Conservation (phyloP, 2,797 vertebrate species). For the Alosa sapidissima region DNA sequence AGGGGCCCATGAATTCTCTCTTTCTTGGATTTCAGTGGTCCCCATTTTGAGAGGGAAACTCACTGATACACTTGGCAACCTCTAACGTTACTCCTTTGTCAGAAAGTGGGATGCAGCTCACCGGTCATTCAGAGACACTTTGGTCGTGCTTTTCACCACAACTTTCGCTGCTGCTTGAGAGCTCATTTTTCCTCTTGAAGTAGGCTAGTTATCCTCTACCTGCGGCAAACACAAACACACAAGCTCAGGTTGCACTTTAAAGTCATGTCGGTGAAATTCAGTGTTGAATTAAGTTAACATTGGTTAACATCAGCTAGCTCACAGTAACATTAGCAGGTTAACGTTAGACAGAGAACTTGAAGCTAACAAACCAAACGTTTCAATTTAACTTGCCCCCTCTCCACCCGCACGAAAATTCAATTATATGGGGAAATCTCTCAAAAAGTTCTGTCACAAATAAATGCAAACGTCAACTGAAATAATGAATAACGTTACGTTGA, state of each 20-base stretch:
- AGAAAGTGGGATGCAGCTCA: conserved; percentile 18
- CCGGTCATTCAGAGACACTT: conserved; percentile 52
- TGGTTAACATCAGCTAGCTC: not conserved
- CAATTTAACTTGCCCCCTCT: no score
- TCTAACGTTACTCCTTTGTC: not conserved
- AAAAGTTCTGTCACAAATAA: no score
- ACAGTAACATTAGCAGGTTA: not conserved
- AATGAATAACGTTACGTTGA: no score
- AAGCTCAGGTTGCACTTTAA: not conserved
- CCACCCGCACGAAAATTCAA: no score
- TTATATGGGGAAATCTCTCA: no score
- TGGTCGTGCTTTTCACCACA: conserved; percentile 42
- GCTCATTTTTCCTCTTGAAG: conserved; percentile 50
- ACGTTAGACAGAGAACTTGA: not conserved
- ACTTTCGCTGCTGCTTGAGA: conserved; percentile 35
- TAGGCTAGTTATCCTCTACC: conserved; percentile 36
- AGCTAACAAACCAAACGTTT: not conserved
- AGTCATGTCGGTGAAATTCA: not conserved
- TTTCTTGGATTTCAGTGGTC: not conserved
- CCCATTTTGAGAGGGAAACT: not conserved
- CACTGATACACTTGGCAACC: not conserved
- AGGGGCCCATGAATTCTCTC: not conserved
- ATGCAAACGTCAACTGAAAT: no score
- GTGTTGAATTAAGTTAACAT: not conserved
- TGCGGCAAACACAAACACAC: not conserved